Evolutionary conservation across 2,113 vertebrate genomes (phyloP), one percentile per base, ranked within the genome.

Genomic region (Tragelaphus scriptus): DNA sequence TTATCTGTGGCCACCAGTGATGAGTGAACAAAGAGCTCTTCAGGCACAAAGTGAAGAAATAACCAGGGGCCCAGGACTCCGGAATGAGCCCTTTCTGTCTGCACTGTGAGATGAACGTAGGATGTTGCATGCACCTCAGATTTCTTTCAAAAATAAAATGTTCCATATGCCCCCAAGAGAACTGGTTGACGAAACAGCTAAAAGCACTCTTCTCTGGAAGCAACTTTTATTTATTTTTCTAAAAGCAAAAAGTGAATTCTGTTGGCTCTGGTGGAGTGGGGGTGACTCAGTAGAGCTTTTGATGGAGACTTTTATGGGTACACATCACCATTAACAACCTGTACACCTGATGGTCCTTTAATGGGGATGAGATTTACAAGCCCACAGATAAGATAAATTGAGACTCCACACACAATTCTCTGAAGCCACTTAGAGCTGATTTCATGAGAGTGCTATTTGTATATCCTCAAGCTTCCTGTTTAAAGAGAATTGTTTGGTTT

Each of bases 391-490:
- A 94, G 81, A 98, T 65, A 79, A 97, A 98, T 9, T 0, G 55
- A 97, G 97, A 87, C 63, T 98, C 97, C 88, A 47, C 88, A 40
- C 90, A 85, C 71, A 90, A 88, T 98, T 97, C 90, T 98, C 97
- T 89, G 75, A 90, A 97, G 88, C 65, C 95, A 84, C 87, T 98
- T 95, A 36, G 86, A 90, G 32, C 86, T 90, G 92, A 96, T 98
- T 98, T 97, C 88, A 90, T 40, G 93, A 98, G 95, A 98, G 49
- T 85, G 94, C 32, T 93, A n/a, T 93, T 97, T 97, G 96, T 55
- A 81, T 49, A 89, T 85, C 89, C 71, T 90, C 79, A 40, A 32
- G 77, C 95, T 90, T 30, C n/a, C 95, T 94, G 86, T 95, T 97
- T 93, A 95, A 85, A 91, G 93, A 85, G 89, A 90, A 92, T 61